Percentiles rank a stretch among this genome's conserved stretches.
These are phyloP conservation scores for Cryptus viduatorius DNA, from an alignment of 2,888 invertebrate species.

Conservation along the genomic window DNA sequence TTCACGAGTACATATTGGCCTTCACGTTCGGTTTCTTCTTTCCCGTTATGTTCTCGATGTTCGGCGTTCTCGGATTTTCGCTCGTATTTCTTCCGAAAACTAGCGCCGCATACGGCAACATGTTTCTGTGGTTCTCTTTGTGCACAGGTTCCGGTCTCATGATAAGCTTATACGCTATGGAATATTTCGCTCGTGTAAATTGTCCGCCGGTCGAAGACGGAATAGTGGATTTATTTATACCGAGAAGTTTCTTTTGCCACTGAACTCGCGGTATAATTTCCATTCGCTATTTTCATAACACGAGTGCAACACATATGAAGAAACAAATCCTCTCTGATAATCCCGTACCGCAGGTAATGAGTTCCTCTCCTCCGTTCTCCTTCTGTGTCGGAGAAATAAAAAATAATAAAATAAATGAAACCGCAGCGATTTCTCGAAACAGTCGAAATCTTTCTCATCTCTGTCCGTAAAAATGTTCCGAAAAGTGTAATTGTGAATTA, in stretches of 20 bases:
- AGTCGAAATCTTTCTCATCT: not conserved
- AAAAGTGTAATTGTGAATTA: not conserved
- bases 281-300: not conserved
- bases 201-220: constrained; percentile 87
- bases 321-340: not conserved
- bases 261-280: not conserved
- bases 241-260: constrained; percentile 85
- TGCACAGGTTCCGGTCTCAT: constrained; percentile 92
- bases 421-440: not conserved
- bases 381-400: not conserved
- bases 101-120: constrained; percentile 88
- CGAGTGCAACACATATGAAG: not conserved
- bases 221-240: constrained; percentile 85
- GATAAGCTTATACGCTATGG: constrained; percentile 93
- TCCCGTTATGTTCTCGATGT: constrained; percentile 93
- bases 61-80: constrained; percentile 89
- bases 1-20: constrained; percentile 95
- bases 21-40: constrained; percentile 94
- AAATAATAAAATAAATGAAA: not conserved
- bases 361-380: constrained; percentile 1
- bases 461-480: not conserved
- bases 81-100: constrained; percentile 86
- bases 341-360: no score
- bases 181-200: constrained; percentile 93
- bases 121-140: constrained; percentile 94